Evolutionary conservation across 2,113 vertebrate genomes (phyloP).

Genomic region (Cyphomyrus plagiostoma): DNA sequence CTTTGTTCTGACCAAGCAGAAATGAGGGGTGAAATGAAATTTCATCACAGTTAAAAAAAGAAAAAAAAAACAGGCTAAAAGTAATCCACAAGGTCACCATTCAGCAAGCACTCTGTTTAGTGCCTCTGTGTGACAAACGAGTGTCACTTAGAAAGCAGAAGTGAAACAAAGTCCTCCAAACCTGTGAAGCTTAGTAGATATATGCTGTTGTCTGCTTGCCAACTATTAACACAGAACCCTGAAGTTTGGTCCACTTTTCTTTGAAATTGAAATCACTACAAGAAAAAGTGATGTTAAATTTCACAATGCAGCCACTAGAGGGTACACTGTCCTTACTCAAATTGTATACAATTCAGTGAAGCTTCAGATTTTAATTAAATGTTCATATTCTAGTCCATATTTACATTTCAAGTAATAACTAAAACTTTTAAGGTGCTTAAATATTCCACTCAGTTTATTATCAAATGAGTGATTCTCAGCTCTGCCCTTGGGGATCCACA

Average conservation of each 20-base stretch:
- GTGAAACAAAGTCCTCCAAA: neutral
- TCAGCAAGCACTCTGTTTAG: neutral
- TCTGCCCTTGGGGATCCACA: neutral
- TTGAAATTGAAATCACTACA: neutral
- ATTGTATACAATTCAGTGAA: neutral
- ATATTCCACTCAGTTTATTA: neutral
- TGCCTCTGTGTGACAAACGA: neutral
- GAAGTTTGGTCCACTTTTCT: neutral
- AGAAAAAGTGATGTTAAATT: neutral
- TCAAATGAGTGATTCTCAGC: neutral
- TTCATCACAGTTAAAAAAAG: neutral
- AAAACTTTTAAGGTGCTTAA: neutral
- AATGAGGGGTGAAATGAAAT: neutral
- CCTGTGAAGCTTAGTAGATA: slow-evolving; percentile 37
- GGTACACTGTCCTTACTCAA: neutral
- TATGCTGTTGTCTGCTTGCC: slow-evolving; percentile 49
- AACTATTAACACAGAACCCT: slow-evolving; percentile 1
- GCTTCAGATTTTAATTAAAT: too few species aligned
- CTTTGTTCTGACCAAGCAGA: neutral
- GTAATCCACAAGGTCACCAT: neutral
- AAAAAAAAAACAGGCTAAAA: neutral
- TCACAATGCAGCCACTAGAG: neutral
- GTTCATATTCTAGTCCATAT: neutral
- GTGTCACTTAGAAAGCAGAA: neutral
- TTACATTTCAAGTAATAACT: neutral